Percentiles rank a stretch among this genome's conserved stretches.
phyloP scores from a whole-genome alignment of 2,888 invertebrate genomes.

The Anagyrus pseudococci region DNA sequence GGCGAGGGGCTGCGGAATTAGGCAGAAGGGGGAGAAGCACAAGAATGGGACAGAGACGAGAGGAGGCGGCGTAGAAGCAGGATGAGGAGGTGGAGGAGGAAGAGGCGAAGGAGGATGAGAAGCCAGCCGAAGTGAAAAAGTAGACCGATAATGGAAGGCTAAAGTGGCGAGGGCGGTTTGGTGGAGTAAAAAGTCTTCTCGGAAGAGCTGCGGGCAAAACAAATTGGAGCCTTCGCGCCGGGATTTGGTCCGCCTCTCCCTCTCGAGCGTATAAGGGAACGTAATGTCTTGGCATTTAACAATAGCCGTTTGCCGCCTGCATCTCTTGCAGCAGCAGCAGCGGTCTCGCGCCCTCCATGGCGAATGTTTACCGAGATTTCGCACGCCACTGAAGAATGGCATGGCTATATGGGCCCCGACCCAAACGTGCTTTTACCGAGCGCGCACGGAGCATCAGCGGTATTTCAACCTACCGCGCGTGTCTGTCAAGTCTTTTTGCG shows the following conservation, averaged over 20 bases:
- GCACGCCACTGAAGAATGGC: constrained; percentile 32
- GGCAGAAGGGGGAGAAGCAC: too few species aligned
- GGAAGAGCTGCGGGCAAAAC: constrained; percentile 44
- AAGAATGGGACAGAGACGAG: not conserved
- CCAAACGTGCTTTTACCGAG: not conserved
- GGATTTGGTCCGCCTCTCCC: too few species aligned
- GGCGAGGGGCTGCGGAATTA: too few species aligned
- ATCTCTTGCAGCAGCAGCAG: too few species aligned
- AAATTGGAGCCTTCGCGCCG: constrained; percentile 50
- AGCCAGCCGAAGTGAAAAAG: too few species aligned
- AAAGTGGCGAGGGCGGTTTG: constrained; percentile 32
- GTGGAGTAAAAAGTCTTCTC: constrained; percentile 40
- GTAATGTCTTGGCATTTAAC: constrained; percentile 53
- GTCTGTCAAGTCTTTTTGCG: too few species aligned
- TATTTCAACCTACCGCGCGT: too few species aligned
- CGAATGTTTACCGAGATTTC: constrained; percentile 20
- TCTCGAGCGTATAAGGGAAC: too few species aligned
- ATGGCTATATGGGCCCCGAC: constrained; percentile 27
- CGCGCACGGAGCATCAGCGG: too few species aligned
- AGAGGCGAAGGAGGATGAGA: constrained; percentile 10
- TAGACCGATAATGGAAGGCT: constrained; percentile 44
- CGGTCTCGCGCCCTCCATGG: not conserved
- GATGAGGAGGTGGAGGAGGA: not conserved
- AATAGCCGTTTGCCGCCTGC: constrained; percentile 48
- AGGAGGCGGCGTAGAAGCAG: not conserved